phyloP scores from a whole-genome alignment of 2,888 invertebrate genomes.

The Itoplectis maculator region DNA sequence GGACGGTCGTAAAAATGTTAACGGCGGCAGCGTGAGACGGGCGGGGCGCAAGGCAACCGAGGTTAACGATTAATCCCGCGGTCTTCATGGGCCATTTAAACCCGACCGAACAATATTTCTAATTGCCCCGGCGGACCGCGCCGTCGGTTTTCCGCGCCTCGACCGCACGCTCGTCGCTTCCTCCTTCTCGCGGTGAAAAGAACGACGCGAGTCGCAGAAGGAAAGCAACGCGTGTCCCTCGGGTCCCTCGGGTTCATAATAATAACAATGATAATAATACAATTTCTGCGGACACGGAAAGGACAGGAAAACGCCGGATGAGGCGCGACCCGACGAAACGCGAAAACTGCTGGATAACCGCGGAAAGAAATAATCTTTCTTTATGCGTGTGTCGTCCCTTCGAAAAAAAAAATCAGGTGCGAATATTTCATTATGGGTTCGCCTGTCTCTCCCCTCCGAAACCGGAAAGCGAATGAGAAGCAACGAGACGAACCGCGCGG shows the following conservation, averaged over 20 bases:
- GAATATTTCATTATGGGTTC: conserved; percentile 2
- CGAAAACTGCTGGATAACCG: conserved; percentile 65
- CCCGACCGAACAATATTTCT: conserved; percentile 81
- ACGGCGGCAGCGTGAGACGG: conserved; percentile 27
- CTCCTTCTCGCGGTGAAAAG: conserved; percentile 27
- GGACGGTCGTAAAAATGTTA: conserved; percentile 56
- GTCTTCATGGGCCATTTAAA: conserved; percentile 82
- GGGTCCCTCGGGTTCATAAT: conserved; percentile 42
- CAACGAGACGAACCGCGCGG: conserved; percentile 8
- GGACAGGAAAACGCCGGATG: conserved; percentile 61
- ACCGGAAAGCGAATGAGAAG: conserved; percentile 16
- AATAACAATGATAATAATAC: conserved; percentile 71
- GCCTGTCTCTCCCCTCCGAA: not conserved
- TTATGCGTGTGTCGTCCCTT: too few species aligned
- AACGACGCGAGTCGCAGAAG: conserved; percentile 10
- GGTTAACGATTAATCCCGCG: conserved; percentile 77
- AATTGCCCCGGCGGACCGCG: conserved; percentile 81
- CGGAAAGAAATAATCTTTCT: not conserved
- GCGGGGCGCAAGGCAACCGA: conserved; percentile 38
- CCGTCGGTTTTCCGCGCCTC: conserved; percentile 61
- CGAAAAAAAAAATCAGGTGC: too few species aligned
- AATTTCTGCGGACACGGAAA: conserved; percentile 66
- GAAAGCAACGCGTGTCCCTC: not conserved
- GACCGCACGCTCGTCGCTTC: conserved; percentile 51
- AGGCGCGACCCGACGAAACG: conserved; percentile 36